Conservation (phyloP, 2,888 invertebrate species). For the Drosophila nr. medialis region DNA sequence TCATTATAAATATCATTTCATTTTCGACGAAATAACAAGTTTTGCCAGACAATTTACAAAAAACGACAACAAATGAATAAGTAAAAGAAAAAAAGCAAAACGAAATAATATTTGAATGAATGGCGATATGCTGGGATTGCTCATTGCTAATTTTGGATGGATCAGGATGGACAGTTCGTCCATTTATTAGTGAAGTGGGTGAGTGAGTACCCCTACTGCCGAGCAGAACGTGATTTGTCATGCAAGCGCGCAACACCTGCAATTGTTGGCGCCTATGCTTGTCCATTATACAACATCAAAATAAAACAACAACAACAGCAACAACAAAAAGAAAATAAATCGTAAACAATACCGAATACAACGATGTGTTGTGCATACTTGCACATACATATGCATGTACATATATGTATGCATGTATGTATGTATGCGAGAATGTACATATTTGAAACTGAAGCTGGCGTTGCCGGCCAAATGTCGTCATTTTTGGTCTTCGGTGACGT, state of each 20-base stretch:
- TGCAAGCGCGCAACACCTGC: constrained; percentile 29
- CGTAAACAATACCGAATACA: constrained; percentile 52
- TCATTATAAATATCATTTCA: not conserved
- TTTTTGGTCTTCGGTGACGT: constrained; percentile 51
- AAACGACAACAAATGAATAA: not conserved
- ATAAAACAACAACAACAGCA: not conserved
- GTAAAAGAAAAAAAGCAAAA: not conserved
- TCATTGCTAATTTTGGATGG: not conserved
- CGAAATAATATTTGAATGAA: not conserved
- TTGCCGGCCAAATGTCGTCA: constrained; percentile 60
- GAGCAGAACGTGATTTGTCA: constrained; percentile 45
- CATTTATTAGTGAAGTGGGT: not conserved
- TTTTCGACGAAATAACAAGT: constrained; percentile 20
- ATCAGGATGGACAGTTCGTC: not conserved
- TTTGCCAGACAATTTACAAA: not conserved
- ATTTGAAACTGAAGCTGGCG: constrained; percentile 40
- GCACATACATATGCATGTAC: constrained; percentile 7
- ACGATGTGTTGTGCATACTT: constrained; percentile 6
- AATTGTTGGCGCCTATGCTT: constrained; percentile 52
- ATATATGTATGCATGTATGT: constrained; percentile 5
- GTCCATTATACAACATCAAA: constrained; percentile 49
- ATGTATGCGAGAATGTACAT: constrained; percentile 30
- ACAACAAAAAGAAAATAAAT: constrained; percentile 24
- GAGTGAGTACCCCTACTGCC: not conserved
- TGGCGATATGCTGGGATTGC: not conserved